Evolutionary conservation across 2,113 vertebrate genomes (phyloP).

Genomic region (Tiliqua scincoides): DNA sequence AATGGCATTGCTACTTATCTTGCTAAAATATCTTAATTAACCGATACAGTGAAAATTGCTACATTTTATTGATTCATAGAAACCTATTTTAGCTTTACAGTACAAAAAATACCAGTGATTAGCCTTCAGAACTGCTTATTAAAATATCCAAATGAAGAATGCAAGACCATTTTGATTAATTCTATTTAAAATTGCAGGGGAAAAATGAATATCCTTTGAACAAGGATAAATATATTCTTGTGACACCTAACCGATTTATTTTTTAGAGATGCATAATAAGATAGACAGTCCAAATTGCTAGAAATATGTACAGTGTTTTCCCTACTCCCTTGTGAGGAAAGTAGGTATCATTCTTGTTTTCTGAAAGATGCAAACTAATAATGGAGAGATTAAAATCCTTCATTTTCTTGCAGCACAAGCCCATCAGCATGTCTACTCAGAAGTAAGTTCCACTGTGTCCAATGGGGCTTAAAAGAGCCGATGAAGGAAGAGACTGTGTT

Average conservation of each 20-base stretch:
- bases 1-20: not conserved
- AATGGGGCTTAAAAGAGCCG: no score
- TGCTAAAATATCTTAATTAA: conserved; percentile 20
- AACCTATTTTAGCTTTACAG: not conserved
- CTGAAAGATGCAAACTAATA: not conserved
- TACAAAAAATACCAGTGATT: conserved; percentile 10
- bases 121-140: not conserved
- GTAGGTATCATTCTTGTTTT: not conserved
- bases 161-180: conserved; percentile 7
- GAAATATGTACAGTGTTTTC: not conserved
- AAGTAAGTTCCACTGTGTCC: no score
- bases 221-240: not conserved
- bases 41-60: conserved; percentile 4
- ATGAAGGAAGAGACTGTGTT: no score
- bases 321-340: not conserved
- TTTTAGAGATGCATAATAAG: not conserved
- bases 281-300: no score
- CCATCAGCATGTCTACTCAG: no score
- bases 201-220: conserved; percentile 4
- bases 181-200: not conserved
- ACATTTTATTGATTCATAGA: conserved; percentile 4
- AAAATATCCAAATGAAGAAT: not conserved
- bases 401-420: no score
- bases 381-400: not conserved
- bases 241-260: not conserved